phyloP scores from a whole-genome alignment of 2,113 vertebrate genomes.

The Melanerpes aurifrons region DNA sequence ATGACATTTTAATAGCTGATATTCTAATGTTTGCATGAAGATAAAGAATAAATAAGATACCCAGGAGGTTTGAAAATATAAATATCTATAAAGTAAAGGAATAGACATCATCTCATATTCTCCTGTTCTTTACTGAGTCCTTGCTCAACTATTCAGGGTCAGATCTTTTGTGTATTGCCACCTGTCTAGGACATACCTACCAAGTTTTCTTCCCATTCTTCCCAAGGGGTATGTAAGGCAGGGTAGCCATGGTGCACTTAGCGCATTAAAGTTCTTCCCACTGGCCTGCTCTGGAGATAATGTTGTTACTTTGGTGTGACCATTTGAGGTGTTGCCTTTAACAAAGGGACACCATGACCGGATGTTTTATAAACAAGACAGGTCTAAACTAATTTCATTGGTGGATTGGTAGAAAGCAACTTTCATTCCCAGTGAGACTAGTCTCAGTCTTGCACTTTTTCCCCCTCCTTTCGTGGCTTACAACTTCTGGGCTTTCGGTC shows the following conservation, averaged over 20 bases:
- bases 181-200: too few relatives aligned
- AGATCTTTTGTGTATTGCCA: neutral
- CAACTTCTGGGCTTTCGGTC: too few relatives aligned
- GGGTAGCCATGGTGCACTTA: neutral
- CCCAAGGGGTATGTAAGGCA: rapidly evolving
- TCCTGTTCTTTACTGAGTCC: neutral
- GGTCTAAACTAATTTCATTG: too few relatives aligned
- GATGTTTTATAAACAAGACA: too few relatives aligned
- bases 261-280: neutral
- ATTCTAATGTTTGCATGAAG: neutral
- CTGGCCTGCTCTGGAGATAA: neutral
- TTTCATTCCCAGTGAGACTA: too few relatives aligned
- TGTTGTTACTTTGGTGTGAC: neutral
- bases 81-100: neutral
- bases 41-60: neutral
- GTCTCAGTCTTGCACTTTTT: too few relatives aligned
- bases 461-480: too few relatives aligned
- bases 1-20: neutral
- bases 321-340: too few relatives aligned
- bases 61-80: neutral
- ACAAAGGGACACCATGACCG: too few relatives aligned
- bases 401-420: too few relatives aligned
- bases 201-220: neutral
- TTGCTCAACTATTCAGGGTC: neutral
- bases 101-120: neutral